phyloP scores from a whole-genome alignment of 2,113 vertebrate species.

The Gnathonemus echidnorhynchus region DNA sequence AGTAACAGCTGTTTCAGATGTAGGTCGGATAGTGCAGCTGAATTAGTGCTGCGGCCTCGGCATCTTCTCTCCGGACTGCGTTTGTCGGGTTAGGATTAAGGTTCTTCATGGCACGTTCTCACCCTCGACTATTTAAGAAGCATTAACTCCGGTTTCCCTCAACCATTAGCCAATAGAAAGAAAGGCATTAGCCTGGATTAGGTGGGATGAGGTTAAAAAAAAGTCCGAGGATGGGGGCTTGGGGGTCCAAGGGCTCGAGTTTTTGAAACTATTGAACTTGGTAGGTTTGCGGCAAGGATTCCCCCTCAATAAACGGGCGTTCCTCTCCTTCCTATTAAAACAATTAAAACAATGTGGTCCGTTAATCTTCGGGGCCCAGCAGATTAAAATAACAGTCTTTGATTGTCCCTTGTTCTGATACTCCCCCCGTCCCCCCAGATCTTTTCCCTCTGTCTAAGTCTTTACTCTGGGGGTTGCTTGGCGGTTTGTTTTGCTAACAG shows the following conservation, averaged over 20 bases:
- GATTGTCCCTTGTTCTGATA: constrained; percentile 55
- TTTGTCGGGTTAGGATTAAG: constrained; percentile 39
- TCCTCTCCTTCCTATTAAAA: constrained; percentile 62
- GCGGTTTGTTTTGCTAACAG: constrained; percentile 65
- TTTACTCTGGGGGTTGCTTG: constrained; percentile 30
- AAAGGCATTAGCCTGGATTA: constrained; percentile 72
- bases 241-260: constrained; percentile 58
- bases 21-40: neutral
- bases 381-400: constrained; percentile 69
- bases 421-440: constrained; percentile 40
- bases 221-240: neutral
- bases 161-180: constrained; percentile 73
- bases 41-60: constrained; percentile 19
- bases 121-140: constrained; percentile 64
- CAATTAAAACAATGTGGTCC: constrained; percentile 71
- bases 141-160: constrained; percentile 63
- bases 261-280: constrained; percentile 76
- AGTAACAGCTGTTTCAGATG: neutral
- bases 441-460: constrained; percentile 41
- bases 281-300: constrained; percentile 64
- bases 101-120: constrained; percentile 53
- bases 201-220: constrained; percentile 57
- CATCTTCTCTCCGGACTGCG: constrained; percentile 11
- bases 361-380: constrained; percentile 63
- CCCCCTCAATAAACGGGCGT: constrained; percentile 51